phyloP scores from a whole-genome alignment of 2,797 vertebrate genomes.

The Oophaga sylvatica region DNA sequence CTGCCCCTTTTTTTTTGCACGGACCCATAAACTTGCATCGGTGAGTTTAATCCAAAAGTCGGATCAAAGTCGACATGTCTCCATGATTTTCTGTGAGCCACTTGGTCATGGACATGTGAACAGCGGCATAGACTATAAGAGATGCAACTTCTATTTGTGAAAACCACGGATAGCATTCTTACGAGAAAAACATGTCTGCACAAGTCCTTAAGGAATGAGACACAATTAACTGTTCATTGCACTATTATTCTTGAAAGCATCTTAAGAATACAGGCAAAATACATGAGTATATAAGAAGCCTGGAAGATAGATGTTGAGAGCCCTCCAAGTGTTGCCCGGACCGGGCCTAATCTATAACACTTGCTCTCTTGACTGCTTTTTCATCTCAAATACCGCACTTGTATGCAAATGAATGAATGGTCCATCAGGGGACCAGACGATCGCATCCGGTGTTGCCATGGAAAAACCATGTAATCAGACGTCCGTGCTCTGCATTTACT shows the following conservation, averaged over 20 bases:
- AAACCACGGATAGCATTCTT: too few species aligned
- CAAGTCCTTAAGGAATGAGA: neutral
- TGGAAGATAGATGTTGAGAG: neutral
- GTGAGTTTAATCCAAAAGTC: too few species aligned
- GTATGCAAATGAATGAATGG: constrained; percentile 4
- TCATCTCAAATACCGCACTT: neutral
- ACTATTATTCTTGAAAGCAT: neutral
- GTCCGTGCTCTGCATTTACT: neutral
- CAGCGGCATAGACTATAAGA: too few species aligned
- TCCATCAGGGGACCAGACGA: neutral
- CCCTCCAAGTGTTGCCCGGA: neutral
- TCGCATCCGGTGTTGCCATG: constrained; percentile 6
- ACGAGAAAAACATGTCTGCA: too few species aligned
- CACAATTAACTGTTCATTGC: neutral
- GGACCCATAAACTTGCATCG: too few species aligned
- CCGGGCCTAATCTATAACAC: neutral
- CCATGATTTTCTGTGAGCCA: too few species aligned
- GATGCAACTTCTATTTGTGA: too few species aligned
- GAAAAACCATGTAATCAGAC: constrained; percentile 15
- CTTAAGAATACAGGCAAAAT: neutral
- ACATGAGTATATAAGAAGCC: neutral
- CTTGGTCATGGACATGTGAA: too few species aligned
- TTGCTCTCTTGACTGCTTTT: neutral
- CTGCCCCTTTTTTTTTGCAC: too few species aligned
- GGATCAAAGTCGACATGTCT: too few species aligned